Base-by-base conservation (phyloP, 2,888 invertebrate species). In the Fragum fragum region DNA sequence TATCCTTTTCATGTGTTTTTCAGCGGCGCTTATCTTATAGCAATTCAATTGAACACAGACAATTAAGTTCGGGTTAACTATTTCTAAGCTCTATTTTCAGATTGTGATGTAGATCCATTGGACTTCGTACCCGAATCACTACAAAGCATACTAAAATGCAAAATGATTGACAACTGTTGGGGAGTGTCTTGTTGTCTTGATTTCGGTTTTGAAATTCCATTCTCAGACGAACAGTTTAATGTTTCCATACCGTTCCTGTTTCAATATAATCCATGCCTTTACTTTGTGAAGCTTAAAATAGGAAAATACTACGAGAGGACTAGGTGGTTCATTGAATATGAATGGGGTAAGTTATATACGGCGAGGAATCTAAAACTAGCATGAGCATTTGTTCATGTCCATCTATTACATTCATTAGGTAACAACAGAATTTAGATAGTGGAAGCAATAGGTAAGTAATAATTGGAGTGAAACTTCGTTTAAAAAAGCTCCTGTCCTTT, bases 111-210 rank as follows among this genome's bases (percentile, higher is more conserved):
- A n/a, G 52, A 74, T 5, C 28, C 52, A 14, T 29, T 42, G 14
- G 66, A 66, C 23, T 74, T 53, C 23, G 52, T 74, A 1, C 74
- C 66, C 14, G n/a, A 26, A 26, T 1, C 21, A 21, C 18, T 74
- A 9, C 16, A 63, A 23, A 18, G 28, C 18, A 36, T 66, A 32
- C 32, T 74, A 2, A 23, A 53, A 0, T 74, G 74, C 42, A 63
- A 74, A 53, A 66, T 74, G 74, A n/a, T 66, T 11, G 74, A 74
- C 21, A 63, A 74, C 42, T 74, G 74, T 18, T 74, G 74, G 74
- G 74, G 74, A 5, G 53, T 74, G 9, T 28, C 26, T 1, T 74
- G 74, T 52, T 74, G 74, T 53, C 32, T 74, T 0, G 66, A 74
- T 21, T 74, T 74, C 52, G 53, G 23, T 5, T 52, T 74, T 16